Evolutionary conservation across 53 echinoderm and acorn worm genomes (phyloP), one percentile per base, ranked within the genome.

Genomic region (Temnopleurus reevesii): DNA sequence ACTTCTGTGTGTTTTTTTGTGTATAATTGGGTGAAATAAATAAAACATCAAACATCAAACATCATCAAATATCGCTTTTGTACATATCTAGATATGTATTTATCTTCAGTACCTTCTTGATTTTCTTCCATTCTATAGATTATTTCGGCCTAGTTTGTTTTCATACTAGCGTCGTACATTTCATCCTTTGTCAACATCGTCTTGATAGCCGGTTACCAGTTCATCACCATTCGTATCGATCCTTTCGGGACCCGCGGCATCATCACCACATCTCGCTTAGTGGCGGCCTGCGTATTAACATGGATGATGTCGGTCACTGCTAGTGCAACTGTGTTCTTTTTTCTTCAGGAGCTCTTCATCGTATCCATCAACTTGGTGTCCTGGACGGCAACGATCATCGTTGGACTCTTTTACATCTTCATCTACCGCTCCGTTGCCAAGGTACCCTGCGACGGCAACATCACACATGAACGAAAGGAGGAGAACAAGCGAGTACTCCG

Each of bases 401-500:
- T 41, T 8, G 71, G 41, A 8, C 38, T 71, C 23, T 36, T n/a
- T 2, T 71, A 71, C 43, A 6, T 71, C 71, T 41, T 71, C 71
- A 71, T 71, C 71, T 71, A 71, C 71, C 41, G 71, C 4, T 71
- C 71, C n/a, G 71, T 71, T 18, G 71, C 71, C 41, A 18, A 41
- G 71, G 71, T 71, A 71, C 71, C 71, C 4, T 71, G 71, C 71
- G 41, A 23, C 21, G 71, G 71, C 41, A 71, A 15, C 71, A 71
- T 71, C 41, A 71, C 71, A 7, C 71, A 71, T 2, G 71, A 71
- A n/a, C 71, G 71, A 0, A 71, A 71, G 71, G 71, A 71, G 19
- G n/a, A 71, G 41, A 71, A 71, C 41, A 36, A 71, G 21, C 26
- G 71, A 34, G 23, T 71, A 4, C 71, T 71, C 43, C 41, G 71